Evolutionary conservation across 2,797 vertebrate genomes (phyloP).

Genomic region (Darevskia mixta): DNA sequence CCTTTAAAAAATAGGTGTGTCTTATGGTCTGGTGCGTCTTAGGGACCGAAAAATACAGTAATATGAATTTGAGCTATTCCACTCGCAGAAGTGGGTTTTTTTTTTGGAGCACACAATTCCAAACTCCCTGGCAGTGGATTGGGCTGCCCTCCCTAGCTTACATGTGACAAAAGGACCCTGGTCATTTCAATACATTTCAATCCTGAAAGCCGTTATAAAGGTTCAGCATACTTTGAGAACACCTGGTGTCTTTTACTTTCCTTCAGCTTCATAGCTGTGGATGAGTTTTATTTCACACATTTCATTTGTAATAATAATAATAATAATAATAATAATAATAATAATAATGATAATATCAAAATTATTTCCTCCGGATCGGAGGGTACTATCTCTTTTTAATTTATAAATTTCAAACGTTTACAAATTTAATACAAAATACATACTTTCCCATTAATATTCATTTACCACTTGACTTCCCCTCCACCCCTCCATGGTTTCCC

Average conservation of each 20-base stretch:
- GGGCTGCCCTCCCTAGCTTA: background rate
- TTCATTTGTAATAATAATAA: background rate
- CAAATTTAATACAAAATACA: too few relatives aligned
- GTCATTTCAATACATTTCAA: background rate
- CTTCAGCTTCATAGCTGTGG: background rate
- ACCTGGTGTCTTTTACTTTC: background rate
- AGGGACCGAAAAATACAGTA: too few relatives aligned
- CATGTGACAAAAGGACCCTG: background rate
- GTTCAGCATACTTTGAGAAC: background rate
- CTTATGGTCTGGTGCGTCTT: too few relatives aligned
- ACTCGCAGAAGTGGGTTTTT: background rate
- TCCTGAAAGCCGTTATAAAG: background rate
- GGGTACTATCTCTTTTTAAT: too few relatives aligned
- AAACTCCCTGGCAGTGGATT: background rate
- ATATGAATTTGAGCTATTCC: background rate
- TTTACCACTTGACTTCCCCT: too few relatives aligned
- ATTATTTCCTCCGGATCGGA: background rate
- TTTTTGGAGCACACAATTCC: background rate
- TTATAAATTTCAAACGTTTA: too few relatives aligned
- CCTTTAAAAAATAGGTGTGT: too few relatives aligned
- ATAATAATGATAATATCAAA: background rate
- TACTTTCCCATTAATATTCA: too few relatives aligned
- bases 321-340: too few relatives aligned
- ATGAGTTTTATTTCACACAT: background rate
- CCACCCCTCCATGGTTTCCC: too few relatives aligned